A percentile compares a stretch with the other conserved stretches of the same genome.
phyloP scores from a whole-genome alignment of 2,888 invertebrate genomes.

The Anticlea derivata region DNA sequence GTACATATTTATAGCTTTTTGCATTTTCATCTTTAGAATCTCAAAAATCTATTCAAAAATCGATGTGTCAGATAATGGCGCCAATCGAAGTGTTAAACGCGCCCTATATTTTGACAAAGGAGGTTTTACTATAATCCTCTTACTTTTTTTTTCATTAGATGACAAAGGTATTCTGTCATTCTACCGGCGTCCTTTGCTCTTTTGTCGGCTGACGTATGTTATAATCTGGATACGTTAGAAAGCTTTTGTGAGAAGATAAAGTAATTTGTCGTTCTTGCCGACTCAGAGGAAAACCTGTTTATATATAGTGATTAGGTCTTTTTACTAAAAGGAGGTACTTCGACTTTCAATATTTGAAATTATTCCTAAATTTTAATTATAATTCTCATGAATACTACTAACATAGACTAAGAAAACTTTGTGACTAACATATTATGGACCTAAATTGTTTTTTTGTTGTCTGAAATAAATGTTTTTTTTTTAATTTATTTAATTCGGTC shows the following conservation, averaged over 20 bases:
- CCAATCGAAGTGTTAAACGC: constrained; percentile 69
- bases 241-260: constrained; percentile 12
- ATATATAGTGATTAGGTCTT: too few species aligned
- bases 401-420: too few species aligned
- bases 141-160: constrained; percentile 42
- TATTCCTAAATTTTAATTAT: too few species aligned
- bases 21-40: constrained; percentile 22
- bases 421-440: too few species aligned
- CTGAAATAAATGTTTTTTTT: too few species aligned
- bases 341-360: too few species aligned
- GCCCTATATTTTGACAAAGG: constrained; percentile 65
- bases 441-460: too few species aligned
- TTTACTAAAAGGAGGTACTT: too few species aligned
- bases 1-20: too few species aligned
- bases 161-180: constrained; percentile 45
- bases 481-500: too few species aligned
- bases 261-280: constrained; percentile 4
- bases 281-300: too few species aligned
- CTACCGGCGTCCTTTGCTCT: constrained; percentile 38
- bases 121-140: constrained; percentile 61
- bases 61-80: constrained; percentile 51
- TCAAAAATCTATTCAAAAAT: constrained; percentile 30
- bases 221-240: constrained; percentile 18
- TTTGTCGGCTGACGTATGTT: constrained; percentile 35
- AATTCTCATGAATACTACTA: too few species aligned